phyloP scores from a whole-genome alignment of 2,797 vertebrate species.

The Trachops cirrhosus region DNA sequence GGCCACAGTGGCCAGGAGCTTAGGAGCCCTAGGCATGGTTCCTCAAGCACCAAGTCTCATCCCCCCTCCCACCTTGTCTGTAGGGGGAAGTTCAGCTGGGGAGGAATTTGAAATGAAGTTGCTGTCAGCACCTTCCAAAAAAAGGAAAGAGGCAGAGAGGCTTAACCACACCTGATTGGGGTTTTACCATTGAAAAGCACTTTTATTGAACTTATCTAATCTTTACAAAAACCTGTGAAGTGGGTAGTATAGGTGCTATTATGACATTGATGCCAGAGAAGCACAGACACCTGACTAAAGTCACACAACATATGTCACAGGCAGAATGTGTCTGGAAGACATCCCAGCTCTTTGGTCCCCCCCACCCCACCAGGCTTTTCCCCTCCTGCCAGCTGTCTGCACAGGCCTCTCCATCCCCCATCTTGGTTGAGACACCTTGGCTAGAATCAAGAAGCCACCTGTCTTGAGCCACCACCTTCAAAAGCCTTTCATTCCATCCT shows the following conservation, averaged over 20 bases:
- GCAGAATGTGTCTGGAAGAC: background rate
- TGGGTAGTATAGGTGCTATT: background rate
- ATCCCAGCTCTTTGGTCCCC: background rate
- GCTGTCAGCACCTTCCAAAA: background rate
- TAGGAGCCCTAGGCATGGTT: background rate
- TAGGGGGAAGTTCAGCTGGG: background rate
- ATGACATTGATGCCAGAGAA: background rate
- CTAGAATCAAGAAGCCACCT: slow-evolving; percentile 66
- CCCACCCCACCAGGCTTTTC: background rate
- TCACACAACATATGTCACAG: background rate
- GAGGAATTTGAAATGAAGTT: background rate
- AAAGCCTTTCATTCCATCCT: slow-evolving; percentile 67
- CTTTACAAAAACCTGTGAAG: background rate
- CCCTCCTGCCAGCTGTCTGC: background rate
- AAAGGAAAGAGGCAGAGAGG: background rate
- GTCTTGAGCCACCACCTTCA: slow-evolving; percentile 63
- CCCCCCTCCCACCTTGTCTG: background rate
- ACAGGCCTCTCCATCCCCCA: background rate
- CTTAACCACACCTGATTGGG: background rate
- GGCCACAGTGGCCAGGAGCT: background rate
- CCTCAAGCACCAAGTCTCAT: background rate
- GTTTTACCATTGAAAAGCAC: background rate
- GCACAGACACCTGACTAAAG: background rate
- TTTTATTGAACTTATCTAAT: background rate
- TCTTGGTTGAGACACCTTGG: slow-evolving; percentile 6